These are phyloP conservation scores for Campoletis sonorensis DNA, from an alignment of 1,140 invertebrate species.

Conservation along the genomic window DNA sequence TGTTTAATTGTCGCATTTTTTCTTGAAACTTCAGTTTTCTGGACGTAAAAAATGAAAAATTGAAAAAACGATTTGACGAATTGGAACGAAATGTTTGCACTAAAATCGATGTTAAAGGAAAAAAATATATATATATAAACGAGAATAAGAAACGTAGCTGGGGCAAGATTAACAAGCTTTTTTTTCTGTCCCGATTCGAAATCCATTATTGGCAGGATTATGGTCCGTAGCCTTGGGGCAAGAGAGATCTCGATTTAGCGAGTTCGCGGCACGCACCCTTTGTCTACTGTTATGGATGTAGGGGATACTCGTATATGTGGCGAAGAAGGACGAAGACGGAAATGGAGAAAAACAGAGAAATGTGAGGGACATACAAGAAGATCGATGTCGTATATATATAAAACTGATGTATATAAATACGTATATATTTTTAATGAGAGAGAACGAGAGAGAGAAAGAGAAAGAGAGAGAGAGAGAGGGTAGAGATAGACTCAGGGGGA, in stretches of 20 bases:
- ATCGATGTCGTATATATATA: not conserved
- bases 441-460: conserved; percentile 21
- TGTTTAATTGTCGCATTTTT: no score
- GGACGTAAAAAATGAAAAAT: no score
- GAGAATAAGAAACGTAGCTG: conserved; percentile 40
- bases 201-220: conserved; percentile 70
- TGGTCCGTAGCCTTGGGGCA: conserved; percentile 54
- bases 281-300: conserved; percentile 68
- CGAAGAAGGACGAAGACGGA: conserved; percentile 44
- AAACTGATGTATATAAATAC: not conserved
- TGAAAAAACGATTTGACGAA: no score
- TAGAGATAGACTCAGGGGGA: conserved; percentile 38
- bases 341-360: conserved; percentile 29
- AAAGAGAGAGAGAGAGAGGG: conserved; percentile 6
- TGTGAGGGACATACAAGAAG: conserved; percentile 2
- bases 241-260: conserved; percentile 53
- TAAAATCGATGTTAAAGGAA: not conserved
- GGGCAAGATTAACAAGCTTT: not conserved
- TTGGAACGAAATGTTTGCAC: no score
- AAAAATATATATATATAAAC: not conserved
- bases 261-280: conserved; percentile 60
- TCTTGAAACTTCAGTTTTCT: no score
- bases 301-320: conserved; percentile 56
- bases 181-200: conserved; percentile 53
- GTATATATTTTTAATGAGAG: not conserved